Evolutionary conservation across 2,888 invertebrate species (phyloP).

Genomic region (Chymomyza caudatula): DNA sequence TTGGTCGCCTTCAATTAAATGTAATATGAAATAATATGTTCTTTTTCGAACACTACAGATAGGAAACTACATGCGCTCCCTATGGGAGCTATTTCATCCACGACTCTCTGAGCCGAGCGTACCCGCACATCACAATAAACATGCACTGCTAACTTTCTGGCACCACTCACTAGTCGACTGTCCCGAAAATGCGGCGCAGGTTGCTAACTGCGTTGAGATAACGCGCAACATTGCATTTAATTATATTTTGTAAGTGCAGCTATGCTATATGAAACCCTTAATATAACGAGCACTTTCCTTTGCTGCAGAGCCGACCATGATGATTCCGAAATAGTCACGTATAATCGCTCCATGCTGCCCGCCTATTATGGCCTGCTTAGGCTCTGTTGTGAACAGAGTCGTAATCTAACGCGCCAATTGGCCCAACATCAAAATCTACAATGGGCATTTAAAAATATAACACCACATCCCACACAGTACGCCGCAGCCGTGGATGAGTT

Average conservation of each 20-base stretch:
- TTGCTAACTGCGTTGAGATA: conserved; percentile 91
- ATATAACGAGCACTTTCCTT: not conserved
- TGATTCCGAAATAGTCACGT: conserved; percentile 95
- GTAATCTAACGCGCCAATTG: conserved; percentile 89
- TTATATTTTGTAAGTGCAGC: conserved; percentile 88
- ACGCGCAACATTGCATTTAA: conserved; percentile 97
- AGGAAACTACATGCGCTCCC: conserved; percentile 92
- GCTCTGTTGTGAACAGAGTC: conserved; percentile 93
- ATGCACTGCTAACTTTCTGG: conserved; percentile 94
- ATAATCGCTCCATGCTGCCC: conserved; percentile 95
- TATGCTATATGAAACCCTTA: not conserved
- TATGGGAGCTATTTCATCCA: conserved; percentile 97
- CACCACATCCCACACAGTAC: conserved; percentile 96
- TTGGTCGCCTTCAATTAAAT: conserved; percentile 1
- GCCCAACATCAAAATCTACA: conserved; percentile 96
- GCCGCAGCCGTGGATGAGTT: conserved; percentile 94
- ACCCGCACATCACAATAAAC: conserved; percentile 96
- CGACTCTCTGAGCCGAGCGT: conserved; percentile 96
- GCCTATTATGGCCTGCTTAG: conserved; percentile 93
- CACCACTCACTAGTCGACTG: conserved; percentile 95
- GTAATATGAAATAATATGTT: not conserved
- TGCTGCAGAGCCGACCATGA: conserved; percentile 92
- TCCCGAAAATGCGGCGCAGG: conserved; percentile 93
- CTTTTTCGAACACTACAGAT: conserved; percentile 81
- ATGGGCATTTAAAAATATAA: conserved; percentile 98